Conservation (phyloP, 2,888 invertebrate species). For the Sarcophaga rosellei region DNA sequence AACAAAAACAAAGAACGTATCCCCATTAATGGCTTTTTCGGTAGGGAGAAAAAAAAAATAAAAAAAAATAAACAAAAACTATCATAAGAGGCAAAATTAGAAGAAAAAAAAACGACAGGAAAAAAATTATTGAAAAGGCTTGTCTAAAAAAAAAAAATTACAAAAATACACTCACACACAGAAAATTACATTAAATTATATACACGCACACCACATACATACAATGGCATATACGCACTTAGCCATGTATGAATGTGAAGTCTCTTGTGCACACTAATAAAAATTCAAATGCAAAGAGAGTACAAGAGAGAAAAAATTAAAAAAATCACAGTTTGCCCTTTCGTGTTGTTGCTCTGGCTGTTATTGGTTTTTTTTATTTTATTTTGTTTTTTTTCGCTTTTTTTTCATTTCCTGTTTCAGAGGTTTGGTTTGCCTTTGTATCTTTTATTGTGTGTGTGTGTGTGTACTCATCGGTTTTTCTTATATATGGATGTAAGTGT, state of each 20-base stretch:
- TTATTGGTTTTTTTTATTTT: not conserved
- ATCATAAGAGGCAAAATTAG: slow-evolving; percentile 35
- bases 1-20: slow-evolving; percentile 1
- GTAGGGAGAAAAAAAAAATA: not conserved
- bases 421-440: slow-evolving; percentile 6
- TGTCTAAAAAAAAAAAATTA: slow-evolving; percentile 17
- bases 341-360: not conserved
- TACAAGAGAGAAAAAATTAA: not conserved
- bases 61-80: slow-evolving; percentile 4
- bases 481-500: slow-evolving; percentile 21
- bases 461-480: not conserved
- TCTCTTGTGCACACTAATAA: not conserved
- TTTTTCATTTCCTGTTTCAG: slow-evolving; percentile 41
- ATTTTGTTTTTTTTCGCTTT: not conserved
- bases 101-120: not conserved
- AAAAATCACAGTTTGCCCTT: slow-evolving; percentile 14
- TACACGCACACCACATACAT: slow-evolving; percentile 21
- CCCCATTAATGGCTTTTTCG: slow-evolving; percentile 36
- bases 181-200: slow-evolving; percentile 39
- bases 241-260: too few species aligned
- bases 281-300: not conserved
- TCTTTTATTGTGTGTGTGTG: not conserved
- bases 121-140: slow-evolving; percentile 52
- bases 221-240: slow-evolving; percentile 1
- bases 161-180: not conserved